These are phyloP conservation scores for Hippopotamus amphibius DNA, from an alignment of 2,113 vertebrate species.

Conservation along the genomic window DNA sequence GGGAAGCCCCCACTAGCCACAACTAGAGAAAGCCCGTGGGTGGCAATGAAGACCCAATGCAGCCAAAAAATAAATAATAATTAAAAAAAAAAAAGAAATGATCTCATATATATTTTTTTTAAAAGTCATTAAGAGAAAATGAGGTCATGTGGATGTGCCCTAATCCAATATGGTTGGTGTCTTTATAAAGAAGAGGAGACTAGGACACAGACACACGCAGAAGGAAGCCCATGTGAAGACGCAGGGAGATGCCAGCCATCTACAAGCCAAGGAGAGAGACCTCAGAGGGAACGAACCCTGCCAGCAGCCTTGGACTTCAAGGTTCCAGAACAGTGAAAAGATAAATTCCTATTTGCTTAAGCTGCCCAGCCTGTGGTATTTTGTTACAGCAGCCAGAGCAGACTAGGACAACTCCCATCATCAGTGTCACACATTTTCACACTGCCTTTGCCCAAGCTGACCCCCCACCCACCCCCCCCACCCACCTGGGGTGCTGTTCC, in stretches of 20 bases:
- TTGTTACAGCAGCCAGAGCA: neutral
- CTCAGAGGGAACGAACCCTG: neutral
- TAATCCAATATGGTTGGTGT: neutral
- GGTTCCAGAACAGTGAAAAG: neutral
- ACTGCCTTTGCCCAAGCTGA: neutral
- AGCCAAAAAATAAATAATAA: neutral
- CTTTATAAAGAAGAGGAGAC: neutral
- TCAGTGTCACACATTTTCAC: neutral
- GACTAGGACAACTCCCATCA: neutral
- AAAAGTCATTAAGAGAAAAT: neutral
- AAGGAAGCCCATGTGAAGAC: neutral
- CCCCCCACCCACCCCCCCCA: neutral
- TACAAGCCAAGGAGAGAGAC: neutral
- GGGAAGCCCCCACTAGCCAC: no score
- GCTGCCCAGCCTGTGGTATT: neutral
- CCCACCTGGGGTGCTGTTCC: neutral
- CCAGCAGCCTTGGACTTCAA: neutral
- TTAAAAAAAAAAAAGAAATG: neutral
- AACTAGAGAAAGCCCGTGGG: no score
- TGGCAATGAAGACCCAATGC: neutral
- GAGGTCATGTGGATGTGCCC: neutral
- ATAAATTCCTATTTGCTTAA: neutral
- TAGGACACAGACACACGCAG: fast-evolving
- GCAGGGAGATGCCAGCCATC: fast-evolving
- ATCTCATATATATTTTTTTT: no score